Conservation (phyloP, 1,140 invertebrate genomes). For the Drosophila azteca region DNA sequence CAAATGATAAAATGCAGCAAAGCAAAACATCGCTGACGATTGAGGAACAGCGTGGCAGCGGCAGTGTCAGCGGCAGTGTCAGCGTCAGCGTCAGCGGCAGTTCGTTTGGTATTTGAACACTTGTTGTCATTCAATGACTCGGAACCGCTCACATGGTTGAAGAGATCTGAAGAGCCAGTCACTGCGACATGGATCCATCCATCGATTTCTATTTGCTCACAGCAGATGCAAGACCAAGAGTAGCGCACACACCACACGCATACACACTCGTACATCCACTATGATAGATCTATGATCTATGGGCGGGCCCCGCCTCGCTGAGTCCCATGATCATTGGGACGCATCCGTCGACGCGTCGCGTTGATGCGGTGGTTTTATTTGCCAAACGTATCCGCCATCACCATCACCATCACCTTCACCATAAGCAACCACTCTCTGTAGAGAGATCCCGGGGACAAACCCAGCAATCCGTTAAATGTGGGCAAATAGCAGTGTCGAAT, state of each 20-base stretch:
- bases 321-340: slow-evolving; percentile 14
- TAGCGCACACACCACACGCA: no score
- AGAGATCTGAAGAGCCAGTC: slow-evolving; percentile 44
- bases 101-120: slow-evolving; percentile 62
- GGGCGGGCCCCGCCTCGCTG: background rate
- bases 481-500: slow-evolving; percentile 73
- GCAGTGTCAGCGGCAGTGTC: no score
- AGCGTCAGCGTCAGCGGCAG: no score
- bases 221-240: slow-evolving; percentile 45
- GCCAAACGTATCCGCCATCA: slow-evolving; percentile 50
- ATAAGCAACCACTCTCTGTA: slow-evolving; percentile 3
- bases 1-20: slow-evolving; percentile 68
- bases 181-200: slow-evolving; percentile 57
- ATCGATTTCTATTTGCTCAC: slow-evolving; percentile 75
- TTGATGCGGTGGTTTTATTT: slow-evolving; percentile 45
- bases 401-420: background rate
- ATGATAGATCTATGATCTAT: no score
- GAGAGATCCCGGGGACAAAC: slow-evolving; percentile 23
- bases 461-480: slow-evolving; percentile 80
- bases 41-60: slow-evolving; percentile 27
- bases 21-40: slow-evolving; percentile 61
- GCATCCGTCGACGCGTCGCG: background rate
- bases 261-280: no score
- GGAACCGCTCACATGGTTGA: slow-evolving; percentile 52
- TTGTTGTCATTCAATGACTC: slow-evolving; percentile 75